Evolutionary conservation across 64 coral and sea anemone genomes (phyloP), one percentile per base, ranked within the genome.

Genomic region (Pocillopora verrucosa): DNA sequence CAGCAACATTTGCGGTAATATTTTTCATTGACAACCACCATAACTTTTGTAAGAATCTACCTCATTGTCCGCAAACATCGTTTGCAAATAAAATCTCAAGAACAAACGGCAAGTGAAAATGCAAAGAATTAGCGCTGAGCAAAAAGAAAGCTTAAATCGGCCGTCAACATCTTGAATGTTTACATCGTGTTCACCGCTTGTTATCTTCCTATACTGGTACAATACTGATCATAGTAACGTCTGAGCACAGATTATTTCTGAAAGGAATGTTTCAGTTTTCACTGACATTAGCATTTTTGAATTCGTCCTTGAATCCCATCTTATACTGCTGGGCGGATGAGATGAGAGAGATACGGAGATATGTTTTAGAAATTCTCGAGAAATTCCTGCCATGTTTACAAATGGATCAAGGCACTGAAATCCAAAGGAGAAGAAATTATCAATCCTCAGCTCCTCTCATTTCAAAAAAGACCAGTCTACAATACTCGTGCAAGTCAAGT

Each of bases 251-350:
- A 0, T 19, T 38, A 37, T 13, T 10, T 79, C 9, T 78, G 2
- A 87, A 75, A 35, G 72, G 35, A 61, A 38, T 67, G 11, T 65
- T 89, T 25, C 56, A 57, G 14, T 16, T 87, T 4, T 26, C 41
- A 20, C 59, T 59, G 56, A 87, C 65, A 13, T 13, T 87, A 10
- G 41, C 30, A n/a, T 62, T 79, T 36, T 45, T 77, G 10, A 89
- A 89, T 67, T 63, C 73, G 7, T 75, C 36, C 0, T 16, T 89
- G 16, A 89, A 89, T 67, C 87, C 87, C 20, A 41, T 89, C 1
- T 78, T 89, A 26, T 89, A 59, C 58, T 89, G 73, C 34, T 89
- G n/a, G 87, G 87, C 62, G 87, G n/a, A n/a, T n/a, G n/a, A n/a
- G 34, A 75, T 89, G n/a, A 37, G 75, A 19, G 87, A 89, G 26